Percentiles rank a stretch among this genome's conserved stretches.
Evolutionary conservation across 2,113 vertebrate genomes (phyloP).

Genomic region (Microcebus jonahi): DNA sequence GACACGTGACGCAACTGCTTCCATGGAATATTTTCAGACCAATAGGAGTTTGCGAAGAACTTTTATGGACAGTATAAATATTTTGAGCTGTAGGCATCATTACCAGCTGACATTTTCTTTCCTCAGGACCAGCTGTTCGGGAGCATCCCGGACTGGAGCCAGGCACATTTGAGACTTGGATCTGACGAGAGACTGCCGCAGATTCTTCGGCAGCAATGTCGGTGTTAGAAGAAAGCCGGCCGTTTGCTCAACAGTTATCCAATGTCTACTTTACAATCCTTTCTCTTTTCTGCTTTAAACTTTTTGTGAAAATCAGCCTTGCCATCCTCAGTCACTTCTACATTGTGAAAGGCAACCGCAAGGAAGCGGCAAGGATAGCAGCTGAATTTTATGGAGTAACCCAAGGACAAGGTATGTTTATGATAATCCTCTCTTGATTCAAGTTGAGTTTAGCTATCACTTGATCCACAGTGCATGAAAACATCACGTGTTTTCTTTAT

Average conservation of each 20-base stretch:
- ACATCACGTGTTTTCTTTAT: not conserved
- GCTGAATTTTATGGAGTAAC: slow-evolving; percentile 95
- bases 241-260: slow-evolving; percentile 93
- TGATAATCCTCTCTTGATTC: slow-evolving; percentile 49
- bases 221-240: slow-evolving; percentile 90
- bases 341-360: slow-evolving; percentile 96
- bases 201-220: slow-evolving; percentile 88
- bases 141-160: slow-evolving; percentile 84
- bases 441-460: slow-evolving; percentile 62
- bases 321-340: slow-evolving; percentile 97
- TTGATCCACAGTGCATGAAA: not conserved
- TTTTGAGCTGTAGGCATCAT: slow-evolving; percentile 86
- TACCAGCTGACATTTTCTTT: slow-evolving; percentile 87
- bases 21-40: slow-evolving; percentile 72
- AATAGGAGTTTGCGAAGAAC: slow-evolving; percentile 76
- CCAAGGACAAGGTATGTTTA: slow-evolving; percentile 92
- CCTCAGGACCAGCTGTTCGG: slow-evolving; percentile 89
- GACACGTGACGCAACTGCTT: slow-evolving; percentile 60
- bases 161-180: slow-evolving; percentile 85
- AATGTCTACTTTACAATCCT: slow-evolving; percentile 98
- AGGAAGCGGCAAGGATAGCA: slow-evolving; percentile 96
- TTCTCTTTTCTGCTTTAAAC: slow-evolving; percentile 98
- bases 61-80: slow-evolving; percentile 88
- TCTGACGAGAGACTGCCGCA: slow-evolving; percentile 72
- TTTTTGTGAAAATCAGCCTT: slow-evolving; percentile 97